Base-by-base conservation (phyloP, 2,888 invertebrate genomes). In the Tubulanus polymorphus region DNA sequence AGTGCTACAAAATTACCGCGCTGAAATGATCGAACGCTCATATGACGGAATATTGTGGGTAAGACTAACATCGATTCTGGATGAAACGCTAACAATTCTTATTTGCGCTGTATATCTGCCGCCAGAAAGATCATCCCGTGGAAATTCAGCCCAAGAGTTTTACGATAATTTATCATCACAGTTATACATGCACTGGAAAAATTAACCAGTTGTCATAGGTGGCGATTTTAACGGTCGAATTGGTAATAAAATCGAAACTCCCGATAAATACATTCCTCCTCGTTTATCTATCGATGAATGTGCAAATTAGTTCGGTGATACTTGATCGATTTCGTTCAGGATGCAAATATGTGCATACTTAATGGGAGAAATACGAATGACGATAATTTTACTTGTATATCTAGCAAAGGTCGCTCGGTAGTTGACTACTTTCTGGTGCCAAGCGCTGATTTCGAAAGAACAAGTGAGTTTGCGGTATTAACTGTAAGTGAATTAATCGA, bases 181-280 rank as follows among this genome's bases (percentile, higher is more conserved):
- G 46, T 46, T 55, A 12, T 49, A 55, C 23, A 12, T 46, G 12
- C 45, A 50, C 45, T 45, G 50, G 18, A 37, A 50, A 27, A 45
- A 28, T 23, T 49, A 49, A 15, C 20, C 27, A n/a, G 18, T 55
- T 3, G 37, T 41, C 23, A 32, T 55, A 2, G 49, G 50, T 23
- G 55, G 50, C 28, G 55, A 50, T 28, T 28, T 50, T 5, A 55
- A 50, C 30, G 26, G 45, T 20, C 28, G 55, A 29, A 20, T 50
- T 28, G 55, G 55, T 2, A 30, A 50, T 26, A 45, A 15, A 27
- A 27, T 29, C 5, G 55, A 50, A 5, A 37, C 18, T 29, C 37
- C 49, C 29, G 54, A 54, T 41, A 15, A 41, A 8, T 8, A 15
- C 23, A 8, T 41, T 23, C 41, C 41, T 3, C 41, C 41, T 23